phyloP scores from a whole-genome alignment of 2,888 invertebrate genomes.

The Hofmannophila pseudospretella region DNA sequence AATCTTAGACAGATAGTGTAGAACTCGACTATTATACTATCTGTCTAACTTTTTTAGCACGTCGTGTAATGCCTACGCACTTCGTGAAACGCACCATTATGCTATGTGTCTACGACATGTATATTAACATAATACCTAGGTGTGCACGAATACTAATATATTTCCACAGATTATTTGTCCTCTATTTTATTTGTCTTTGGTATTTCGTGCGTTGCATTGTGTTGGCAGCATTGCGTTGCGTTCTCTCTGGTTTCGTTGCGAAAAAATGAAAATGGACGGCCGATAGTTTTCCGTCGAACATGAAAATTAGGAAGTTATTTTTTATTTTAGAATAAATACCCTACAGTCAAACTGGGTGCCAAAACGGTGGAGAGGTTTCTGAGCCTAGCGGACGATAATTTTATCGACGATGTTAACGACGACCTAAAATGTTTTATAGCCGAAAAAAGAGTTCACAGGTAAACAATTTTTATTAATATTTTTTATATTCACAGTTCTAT shows the following conservation, averaged over 20 bases:
- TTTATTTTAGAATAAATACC: constrained; percentile 37
- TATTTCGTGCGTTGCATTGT: background rate
- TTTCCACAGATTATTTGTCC: too few species aligned
- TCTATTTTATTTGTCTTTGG: too few species aligned
- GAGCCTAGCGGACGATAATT: constrained; percentile 66
- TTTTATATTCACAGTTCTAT: background rate
- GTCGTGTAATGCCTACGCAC: too few species aligned
- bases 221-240: constrained; percentile 6
- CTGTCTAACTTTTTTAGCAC: too few species aligned
- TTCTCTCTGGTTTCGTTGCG: constrained; percentile 20
- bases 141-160: too few species aligned
- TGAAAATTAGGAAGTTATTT: constrained; percentile 51
- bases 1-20: too few species aligned
- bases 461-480: constrained; percentile 35
- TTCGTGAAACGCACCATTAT: too few species aligned
- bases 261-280: constrained; percentile 53
- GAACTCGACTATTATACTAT: too few species aligned
- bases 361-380: constrained; percentile 71
- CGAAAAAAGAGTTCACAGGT: constrained; percentile 71
- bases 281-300: constrained; percentile 46
- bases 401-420: constrained; percentile 71
- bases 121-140: too few species aligned
- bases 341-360: constrained; percentile 73
- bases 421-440: constrained; percentile 70
- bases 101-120: too few species aligned